Evolutionary conservation across 2,797 vertebrate genomes (phyloP).

Genomic region (Salmo trutta): DNA sequence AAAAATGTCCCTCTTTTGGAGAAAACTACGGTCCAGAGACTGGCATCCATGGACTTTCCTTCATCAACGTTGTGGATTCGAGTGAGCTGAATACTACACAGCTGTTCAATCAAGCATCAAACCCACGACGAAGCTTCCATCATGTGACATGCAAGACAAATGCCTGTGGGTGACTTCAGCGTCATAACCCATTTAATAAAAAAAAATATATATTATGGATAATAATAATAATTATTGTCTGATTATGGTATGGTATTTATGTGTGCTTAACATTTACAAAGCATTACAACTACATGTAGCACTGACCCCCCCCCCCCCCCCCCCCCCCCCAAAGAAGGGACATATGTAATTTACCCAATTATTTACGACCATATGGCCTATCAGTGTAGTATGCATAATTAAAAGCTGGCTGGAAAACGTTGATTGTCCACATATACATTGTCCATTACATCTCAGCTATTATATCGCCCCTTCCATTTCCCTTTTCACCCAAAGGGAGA

Average conservation of each 20-base stretch:
- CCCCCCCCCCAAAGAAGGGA: neutral
- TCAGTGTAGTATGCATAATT: slow-evolving; percentile 24
- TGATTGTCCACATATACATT: neutral
- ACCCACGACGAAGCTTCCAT: neutral
- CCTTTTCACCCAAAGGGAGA: neutral
- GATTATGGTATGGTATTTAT: slow-evolving; percentile 1
- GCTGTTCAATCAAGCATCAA: neutral
- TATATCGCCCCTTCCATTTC: neutral
- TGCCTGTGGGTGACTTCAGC: neutral
- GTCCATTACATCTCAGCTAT: neutral
- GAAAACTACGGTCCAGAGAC: neutral
- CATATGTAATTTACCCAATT: slow-evolving; percentile 31
- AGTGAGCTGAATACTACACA: neutral
- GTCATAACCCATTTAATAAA: neutral
- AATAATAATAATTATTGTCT: no score
- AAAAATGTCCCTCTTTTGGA: neutral
- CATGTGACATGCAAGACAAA: neutral
- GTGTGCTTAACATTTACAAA: slow-evolving; percentile 8
- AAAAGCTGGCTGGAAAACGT: neutral
- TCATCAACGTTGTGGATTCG: neutral
- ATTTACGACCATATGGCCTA: slow-evolving; percentile 37
- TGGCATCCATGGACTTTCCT: neutral
- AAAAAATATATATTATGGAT: no score
- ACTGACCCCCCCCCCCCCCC: neutral
- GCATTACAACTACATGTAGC: slow-evolving; percentile 18